phyloP scores from a whole-genome alignment of 2,797 vertebrate genomes.

The Dicrostonyx torquatus region DNA sequence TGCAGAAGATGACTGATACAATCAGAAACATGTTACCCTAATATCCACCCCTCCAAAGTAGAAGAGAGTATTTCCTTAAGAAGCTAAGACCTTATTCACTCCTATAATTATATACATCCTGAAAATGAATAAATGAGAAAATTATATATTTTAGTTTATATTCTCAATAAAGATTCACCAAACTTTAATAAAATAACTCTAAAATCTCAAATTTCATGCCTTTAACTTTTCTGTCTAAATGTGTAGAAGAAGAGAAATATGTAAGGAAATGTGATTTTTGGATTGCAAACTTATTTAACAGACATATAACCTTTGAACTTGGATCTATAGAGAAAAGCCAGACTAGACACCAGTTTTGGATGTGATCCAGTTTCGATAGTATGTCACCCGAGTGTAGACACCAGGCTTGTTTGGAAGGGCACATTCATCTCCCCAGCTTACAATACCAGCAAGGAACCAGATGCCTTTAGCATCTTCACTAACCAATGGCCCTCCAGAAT shows the following conservation, averaged over 20 bases:
- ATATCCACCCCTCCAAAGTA: background rate
- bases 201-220: slow-evolving; percentile 25
- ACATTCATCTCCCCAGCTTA: slow-evolving; percentile 81
- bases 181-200: background rate
- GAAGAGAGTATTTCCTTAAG: background rate
- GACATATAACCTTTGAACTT: background rate
- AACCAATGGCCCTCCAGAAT: slow-evolving; percentile 80
- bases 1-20: background rate
- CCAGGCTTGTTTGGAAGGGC: slow-evolving; percentile 81
- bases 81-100: slow-evolving; percentile 38
- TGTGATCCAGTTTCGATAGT: slow-evolving; percentile 75
- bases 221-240: slow-evolving; percentile 36
- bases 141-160: background rate
- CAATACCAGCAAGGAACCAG: slow-evolving; percentile 77
- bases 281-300: slow-evolving; percentile 33
- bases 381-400: slow-evolving; percentile 75
- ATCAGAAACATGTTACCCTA: slow-evolving; percentile 9
- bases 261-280: slow-evolving; percentile 33
- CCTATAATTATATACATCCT: background rate
- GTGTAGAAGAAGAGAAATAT: background rate
- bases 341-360: slow-evolving; percentile 77
- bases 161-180: slow-evolving; percentile 22
- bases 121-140: background rate
- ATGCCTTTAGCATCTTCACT: slow-evolving; percentile 57
- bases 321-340: background rate